Evolutionary conservation across 2,113 vertebrate species (phyloP).

Genomic region (Corythornis vintsioides): DNA sequence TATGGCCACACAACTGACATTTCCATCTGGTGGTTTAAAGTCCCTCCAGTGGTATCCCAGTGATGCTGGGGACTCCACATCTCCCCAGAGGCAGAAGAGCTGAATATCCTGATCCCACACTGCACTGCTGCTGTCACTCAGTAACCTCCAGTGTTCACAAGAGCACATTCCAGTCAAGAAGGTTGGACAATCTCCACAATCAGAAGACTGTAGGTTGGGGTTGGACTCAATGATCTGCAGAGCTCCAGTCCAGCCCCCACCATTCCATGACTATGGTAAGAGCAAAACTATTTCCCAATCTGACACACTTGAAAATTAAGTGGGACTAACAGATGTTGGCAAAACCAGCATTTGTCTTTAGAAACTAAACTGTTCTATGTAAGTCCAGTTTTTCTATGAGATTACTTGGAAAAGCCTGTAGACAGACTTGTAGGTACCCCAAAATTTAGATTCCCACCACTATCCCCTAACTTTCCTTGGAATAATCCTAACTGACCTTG

Average conservation of each 20-base stretch:
- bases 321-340: neutral
- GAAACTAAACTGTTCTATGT: neutral
- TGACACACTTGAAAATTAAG: neutral
- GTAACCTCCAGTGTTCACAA: rapidly evolving
- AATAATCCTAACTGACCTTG: neutral
- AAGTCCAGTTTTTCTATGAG: neutral
- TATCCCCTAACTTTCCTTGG: neutral
- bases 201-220: no score
- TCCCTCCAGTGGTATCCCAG: neutral
- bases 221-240: no score
- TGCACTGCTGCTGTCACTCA: neutral
- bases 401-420: neutral
- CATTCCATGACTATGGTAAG: no score
- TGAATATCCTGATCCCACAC: neutral
- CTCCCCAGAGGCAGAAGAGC: neutral
- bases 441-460: neutral
- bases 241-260: no score
- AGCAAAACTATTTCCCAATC: neutral
- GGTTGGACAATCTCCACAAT: no score
- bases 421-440: neutral
- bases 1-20: neutral
- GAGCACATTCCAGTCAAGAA: neutral
- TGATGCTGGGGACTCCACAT: neutral
- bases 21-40: neutral
- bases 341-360: neutral